Percentiles rank a stretch among this genome's conserved stretches.
Conservation (phyloP, 2,797 vertebrate species). For the Sebastes melanostomus region DNA sequence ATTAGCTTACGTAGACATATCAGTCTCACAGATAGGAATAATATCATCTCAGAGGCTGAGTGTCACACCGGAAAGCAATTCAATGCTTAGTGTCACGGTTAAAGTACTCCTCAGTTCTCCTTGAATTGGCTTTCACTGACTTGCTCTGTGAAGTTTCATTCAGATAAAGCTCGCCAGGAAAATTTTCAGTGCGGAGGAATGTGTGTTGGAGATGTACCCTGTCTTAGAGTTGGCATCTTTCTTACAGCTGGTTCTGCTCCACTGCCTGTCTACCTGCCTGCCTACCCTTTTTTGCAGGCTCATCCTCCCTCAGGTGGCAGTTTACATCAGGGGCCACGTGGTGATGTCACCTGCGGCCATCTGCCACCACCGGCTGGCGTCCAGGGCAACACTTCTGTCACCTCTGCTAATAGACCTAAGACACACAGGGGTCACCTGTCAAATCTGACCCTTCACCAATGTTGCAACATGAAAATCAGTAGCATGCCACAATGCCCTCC, state of each 20-base stretch:
- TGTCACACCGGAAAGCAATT: slow-evolving; percentile 40
- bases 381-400: slow-evolving; percentile 21
- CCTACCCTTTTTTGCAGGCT: neutral
- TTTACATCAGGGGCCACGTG: slow-evolving; percentile 30
- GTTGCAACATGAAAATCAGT: slow-evolving; percentile 35
- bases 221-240: slow-evolving; percentile 30
- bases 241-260: slow-evolving; percentile 44
- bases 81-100: slow-evolving; percentile 44
- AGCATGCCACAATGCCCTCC: neutral
- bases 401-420: slow-evolving; percentile 33
- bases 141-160: slow-evolving; percentile 52
- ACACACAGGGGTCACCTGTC: slow-evolving; percentile 34
- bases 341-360: slow-evolving; percentile 41
- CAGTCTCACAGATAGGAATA: slow-evolving; percentile 44
- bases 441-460: slow-evolving; percentile 32
- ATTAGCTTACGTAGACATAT: slow-evolving; percentile 55
- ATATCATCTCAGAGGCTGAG: slow-evolving; percentile 43
- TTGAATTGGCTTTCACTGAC: slow-evolving; percentile 44
- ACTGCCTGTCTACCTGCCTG: slow-evolving; percentile 14
- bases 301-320: slow-evolving; percentile 27
- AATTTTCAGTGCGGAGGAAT: slow-evolving; percentile 40
- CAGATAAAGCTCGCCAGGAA: slow-evolving; percentile 53
- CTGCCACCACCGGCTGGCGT: slow-evolving; percentile 58
- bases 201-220: slow-evolving; percentile 42
- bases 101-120: slow-evolving; percentile 45